phyloP scores from a whole-genome alignment of 2,113 vertebrate species.

The Brachirus orientalis region DNA sequence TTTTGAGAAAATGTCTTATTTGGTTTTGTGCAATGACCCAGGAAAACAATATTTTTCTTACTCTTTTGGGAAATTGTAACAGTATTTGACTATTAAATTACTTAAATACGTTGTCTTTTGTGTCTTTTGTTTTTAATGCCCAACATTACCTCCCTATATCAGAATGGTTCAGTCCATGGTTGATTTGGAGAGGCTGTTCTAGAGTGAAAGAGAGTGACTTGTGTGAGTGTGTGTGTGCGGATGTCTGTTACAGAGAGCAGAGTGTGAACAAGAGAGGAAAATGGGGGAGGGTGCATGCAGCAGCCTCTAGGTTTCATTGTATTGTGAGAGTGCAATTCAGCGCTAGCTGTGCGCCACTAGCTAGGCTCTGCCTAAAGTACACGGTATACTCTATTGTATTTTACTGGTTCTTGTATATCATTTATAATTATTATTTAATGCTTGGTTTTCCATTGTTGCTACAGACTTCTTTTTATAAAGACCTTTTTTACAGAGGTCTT shows the following conservation, averaged over 20 bases:
- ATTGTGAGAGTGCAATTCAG: slow-evolving; percentile 52
- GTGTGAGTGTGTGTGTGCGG: slow-evolving; percentile 3
- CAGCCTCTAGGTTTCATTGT: slow-evolving; percentile 39
- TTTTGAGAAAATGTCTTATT: slow-evolving; percentile 2
- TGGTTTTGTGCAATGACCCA: not conserved
- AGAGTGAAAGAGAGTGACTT: slow-evolving; percentile 11
- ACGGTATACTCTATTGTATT: slow-evolving; percentile 16
- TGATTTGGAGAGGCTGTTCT: slow-evolving; percentile 43
- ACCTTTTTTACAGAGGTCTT: too few relatives aligned
- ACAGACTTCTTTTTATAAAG: too few relatives aligned
- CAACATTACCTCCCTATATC: slow-evolving; percentile 5
- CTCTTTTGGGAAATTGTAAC: not conserved
- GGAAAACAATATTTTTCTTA: too few relatives aligned
- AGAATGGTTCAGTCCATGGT: slow-evolving; percentile 65
- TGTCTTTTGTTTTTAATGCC: slow-evolving; percentile 16
- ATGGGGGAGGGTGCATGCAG: slow-evolving; percentile 35
- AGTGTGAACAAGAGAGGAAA: not conserved
- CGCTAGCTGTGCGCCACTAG: slow-evolving; percentile 55
- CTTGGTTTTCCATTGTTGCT: too few relatives aligned
- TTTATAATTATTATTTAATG: too few relatives aligned
- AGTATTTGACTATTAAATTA: not conserved
- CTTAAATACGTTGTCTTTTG: not conserved
- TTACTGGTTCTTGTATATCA: not conserved
- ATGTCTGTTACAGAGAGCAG: not conserved
- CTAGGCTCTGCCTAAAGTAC: slow-evolving; percentile 44